Percentiles rank a stretch among this genome's conserved stretches.
These are phyloP conservation scores for Buphagus erythrorhynchus DNA, from an alignment of 2,797 vertebrate species.

Conservation along the genomic window DNA sequence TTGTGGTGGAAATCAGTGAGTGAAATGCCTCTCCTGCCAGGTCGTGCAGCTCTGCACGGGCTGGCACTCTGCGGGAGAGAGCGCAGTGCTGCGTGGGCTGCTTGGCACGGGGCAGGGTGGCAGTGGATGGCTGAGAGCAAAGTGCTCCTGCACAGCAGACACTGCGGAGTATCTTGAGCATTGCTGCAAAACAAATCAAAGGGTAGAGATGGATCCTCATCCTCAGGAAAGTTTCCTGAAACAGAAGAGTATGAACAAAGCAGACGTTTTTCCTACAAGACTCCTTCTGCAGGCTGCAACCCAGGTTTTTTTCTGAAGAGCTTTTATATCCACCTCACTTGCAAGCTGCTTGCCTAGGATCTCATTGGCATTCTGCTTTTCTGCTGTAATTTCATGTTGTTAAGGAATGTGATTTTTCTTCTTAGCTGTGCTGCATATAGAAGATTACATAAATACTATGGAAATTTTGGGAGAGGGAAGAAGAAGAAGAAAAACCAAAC, in stretches of 20 bases:
- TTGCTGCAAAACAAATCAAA: neutral
- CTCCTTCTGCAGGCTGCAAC: neutral
- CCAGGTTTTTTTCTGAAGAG: neutral
- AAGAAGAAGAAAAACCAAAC: neutral
- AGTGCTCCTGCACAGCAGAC: neutral
- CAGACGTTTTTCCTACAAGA: neutral
- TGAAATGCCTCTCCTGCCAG: neutral
- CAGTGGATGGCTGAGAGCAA: neutral
- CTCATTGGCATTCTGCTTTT: slow-evolving; percentile 54
- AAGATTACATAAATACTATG: slow-evolving; percentile 54
- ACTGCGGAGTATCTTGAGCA: neutral
- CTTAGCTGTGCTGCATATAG: slow-evolving; percentile 20
- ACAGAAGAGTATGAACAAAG: neutral
- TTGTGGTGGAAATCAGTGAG: neutral
- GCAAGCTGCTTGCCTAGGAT: slow-evolving; percentile 18
- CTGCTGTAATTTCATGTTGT: slow-evolving; percentile 44
- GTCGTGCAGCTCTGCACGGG: neutral
- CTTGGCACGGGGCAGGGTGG: neutral
- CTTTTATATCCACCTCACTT: slow-evolving; percentile 19
- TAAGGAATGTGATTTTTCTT: slow-evolving; percentile 58
- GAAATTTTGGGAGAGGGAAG: neutral
- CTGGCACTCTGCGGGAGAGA: neutral
- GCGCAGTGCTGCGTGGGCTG: accelerated
- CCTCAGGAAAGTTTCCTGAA: neutral
- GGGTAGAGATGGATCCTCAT: neutral